Conservation (phyloP, 1,140 invertebrate genomes). For the Oryctes rhinoceros region DNA sequence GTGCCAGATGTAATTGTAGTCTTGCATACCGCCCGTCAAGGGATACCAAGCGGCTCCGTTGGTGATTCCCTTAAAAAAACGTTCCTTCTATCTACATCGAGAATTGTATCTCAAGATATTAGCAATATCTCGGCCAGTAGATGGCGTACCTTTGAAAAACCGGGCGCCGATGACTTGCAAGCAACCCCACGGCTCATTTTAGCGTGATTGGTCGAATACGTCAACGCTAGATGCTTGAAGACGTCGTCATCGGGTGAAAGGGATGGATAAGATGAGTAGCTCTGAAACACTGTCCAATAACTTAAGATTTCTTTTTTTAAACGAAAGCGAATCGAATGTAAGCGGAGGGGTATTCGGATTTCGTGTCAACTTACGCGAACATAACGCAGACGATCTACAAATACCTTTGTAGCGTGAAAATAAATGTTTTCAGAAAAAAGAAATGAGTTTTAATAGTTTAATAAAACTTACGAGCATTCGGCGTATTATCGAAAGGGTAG, state of each 20-base stretch:
- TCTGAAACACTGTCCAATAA: slow-evolving; percentile 77
- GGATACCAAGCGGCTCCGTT: slow-evolving; percentile 95
- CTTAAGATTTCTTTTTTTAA: slow-evolving; percentile 5
- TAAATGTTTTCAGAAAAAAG: background rate
- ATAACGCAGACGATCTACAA: slow-evolving; percentile 81
- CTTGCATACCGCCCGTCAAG: slow-evolving; percentile 91
- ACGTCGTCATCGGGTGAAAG: slow-evolving; percentile 94
- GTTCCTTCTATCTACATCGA: background rate
- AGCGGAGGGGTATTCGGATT: background rate
- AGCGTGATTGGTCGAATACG: slow-evolving; percentile 89
- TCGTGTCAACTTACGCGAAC: slow-evolving; percentile 72
- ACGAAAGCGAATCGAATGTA: too few relatives aligned
- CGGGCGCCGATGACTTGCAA: slow-evolving; percentile 76
- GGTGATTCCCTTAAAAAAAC: slow-evolving; percentile 77
- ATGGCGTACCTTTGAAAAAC: slow-evolving; percentile 66
- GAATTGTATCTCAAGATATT: background rate
- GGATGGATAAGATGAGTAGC: slow-evolving; percentile 77
- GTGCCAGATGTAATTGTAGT: slow-evolving; percentile 97
- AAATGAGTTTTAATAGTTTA: background rate
- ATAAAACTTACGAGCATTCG: slow-evolving; percentile 83
- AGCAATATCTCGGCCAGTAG: too few relatives aligned
- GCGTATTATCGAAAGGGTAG: slow-evolving; percentile 93
- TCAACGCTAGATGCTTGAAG: slow-evolving; percentile 87
- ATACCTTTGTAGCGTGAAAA: slow-evolving; percentile 70
- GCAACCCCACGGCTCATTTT: slow-evolving; percentile 85